phyloP scores from a whole-genome alignment of 2,888 invertebrate species.

The Smittia sp. region DNA sequence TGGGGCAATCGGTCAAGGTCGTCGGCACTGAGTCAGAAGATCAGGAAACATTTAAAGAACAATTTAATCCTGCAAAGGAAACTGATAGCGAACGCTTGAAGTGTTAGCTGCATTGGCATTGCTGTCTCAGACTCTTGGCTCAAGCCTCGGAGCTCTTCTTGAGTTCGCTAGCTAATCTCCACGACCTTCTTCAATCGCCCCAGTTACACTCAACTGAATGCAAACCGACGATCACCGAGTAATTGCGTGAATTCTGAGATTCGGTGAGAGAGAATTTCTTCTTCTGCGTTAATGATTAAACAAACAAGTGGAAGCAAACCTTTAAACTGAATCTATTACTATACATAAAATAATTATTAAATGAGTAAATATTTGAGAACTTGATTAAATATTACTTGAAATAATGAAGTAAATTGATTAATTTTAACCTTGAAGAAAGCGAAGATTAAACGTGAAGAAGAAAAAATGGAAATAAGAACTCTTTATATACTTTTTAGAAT shows the following conservation, averaged over 20 bases:
- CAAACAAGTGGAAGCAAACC: neutral
- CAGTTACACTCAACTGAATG: too few relatives aligned
- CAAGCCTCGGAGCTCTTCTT: too few relatives aligned
- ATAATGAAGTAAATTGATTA: slow-evolving; percentile 20
- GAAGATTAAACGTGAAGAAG: neutral
- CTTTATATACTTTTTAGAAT: slow-evolving; percentile 27
- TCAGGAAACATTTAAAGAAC: too few relatives aligned
- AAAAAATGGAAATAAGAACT: slow-evolving; percentile 12
- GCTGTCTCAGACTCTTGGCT: too few relatives aligned
- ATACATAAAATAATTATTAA: slow-evolving; percentile 25
- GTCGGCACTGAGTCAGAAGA: too few relatives aligned
- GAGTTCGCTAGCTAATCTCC: too few relatives aligned
- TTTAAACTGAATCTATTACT: slow-evolving; percentile 11
- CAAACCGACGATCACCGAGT: neutral
- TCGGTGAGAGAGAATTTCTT: slow-evolving; percentile 3
- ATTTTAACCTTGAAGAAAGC: slow-evolving; percentile 24
- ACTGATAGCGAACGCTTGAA: too few relatives aligned
- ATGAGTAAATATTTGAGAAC: slow-evolving; percentile 20
- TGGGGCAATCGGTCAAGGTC: too few relatives aligned
- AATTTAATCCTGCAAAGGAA: too few relatives aligned
- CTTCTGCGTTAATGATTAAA: slow-evolving; percentile 12
- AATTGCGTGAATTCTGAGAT: slow-evolving; percentile 18
- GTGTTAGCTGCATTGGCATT: too few relatives aligned
- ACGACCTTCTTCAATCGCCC: too few relatives aligned
- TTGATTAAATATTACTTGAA: slow-evolving; percentile 18